Conservation (phyloP, 2,797 vertebrate species). For the Rhodeus uyekii region DNA sequence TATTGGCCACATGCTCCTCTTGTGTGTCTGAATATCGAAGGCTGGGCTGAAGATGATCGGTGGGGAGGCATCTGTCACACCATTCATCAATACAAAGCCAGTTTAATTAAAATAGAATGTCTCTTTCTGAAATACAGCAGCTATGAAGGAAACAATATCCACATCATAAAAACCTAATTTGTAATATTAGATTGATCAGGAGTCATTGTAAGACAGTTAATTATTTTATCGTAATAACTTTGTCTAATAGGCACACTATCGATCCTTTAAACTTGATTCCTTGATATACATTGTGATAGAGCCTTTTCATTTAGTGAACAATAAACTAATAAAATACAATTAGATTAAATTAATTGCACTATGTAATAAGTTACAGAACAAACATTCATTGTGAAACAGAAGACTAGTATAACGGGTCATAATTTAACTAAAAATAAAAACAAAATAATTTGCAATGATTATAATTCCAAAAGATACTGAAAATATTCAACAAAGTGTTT, state of each 20-base stretch:
- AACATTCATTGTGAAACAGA: not conserved
- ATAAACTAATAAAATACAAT: no score
- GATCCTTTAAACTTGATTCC: conserved; percentile 31
- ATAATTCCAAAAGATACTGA: no score
- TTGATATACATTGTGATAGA: conserved; percentile 10
- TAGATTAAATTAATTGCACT: conserved; percentile 24
- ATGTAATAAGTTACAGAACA: not conserved
- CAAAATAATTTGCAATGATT: no score
- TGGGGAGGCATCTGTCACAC: not conserved
- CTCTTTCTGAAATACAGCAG: not conserved
- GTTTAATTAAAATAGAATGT: not conserved
- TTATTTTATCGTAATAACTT: conserved; percentile 49
- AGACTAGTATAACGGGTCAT: no score
- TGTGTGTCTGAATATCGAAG: not conserved
- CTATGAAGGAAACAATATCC: not conserved
- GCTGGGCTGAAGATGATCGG: not conserved
- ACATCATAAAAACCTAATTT: conserved; percentile 27
- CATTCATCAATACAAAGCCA: not conserved
- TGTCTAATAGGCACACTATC: conserved; percentile 33
- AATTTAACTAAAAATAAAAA: no score
- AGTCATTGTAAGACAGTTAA: conserved; percentile 37
- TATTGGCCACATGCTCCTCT: not conserved
- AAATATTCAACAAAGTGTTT: no score
- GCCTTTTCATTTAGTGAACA: conserved; percentile 38
- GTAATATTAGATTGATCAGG: conserved; percentile 22